A percentile compares a stretch with the other conserved stretches of the same genome.
Conservation (phyloP, 2,113 vertebrate species). For the Neofelis nebulosa region DNA sequence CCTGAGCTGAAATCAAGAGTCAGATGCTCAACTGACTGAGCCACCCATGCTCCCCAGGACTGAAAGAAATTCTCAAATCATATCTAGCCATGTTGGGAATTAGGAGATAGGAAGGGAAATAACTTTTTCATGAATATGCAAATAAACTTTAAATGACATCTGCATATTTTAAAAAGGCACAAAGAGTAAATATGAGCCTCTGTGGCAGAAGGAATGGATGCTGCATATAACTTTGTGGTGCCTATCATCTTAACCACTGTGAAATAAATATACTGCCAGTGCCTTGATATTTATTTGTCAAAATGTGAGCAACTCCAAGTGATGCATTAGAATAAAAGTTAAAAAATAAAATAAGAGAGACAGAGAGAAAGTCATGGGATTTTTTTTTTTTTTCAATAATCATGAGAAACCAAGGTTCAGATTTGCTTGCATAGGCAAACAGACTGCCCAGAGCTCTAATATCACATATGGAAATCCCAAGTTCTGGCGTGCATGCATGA, state of each 20-base stretch:
- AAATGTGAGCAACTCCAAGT: background rate
- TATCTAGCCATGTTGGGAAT: background rate
- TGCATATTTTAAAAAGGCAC: background rate
- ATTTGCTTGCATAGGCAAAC: constrained; percentile 40
- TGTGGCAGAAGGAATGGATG: background rate
- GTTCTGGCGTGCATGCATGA: constrained; percentile 34
- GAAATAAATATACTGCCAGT: background rate
- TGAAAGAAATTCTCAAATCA: background rate
- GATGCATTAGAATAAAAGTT: background rate
- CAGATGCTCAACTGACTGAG: too few species aligned
- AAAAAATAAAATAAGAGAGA: background rate
- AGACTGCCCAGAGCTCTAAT: background rate
- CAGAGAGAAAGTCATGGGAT: background rate
- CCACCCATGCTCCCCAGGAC: too few species aligned
- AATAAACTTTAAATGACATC: background rate
- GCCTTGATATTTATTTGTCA: background rate
- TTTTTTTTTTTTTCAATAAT: background rate
- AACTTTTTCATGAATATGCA: constrained; percentile 4
- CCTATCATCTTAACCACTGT: background rate
- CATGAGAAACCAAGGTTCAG: background rate
- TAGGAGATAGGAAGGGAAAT: background rate
- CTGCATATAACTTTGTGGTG: background rate
- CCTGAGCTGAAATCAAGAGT: too few species aligned
- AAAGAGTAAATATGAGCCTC: background rate
- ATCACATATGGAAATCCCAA: constrained; percentile 59